Conservation (phyloP, 1,140 invertebrate genomes). For the Araneus ventricosus region DNA sequence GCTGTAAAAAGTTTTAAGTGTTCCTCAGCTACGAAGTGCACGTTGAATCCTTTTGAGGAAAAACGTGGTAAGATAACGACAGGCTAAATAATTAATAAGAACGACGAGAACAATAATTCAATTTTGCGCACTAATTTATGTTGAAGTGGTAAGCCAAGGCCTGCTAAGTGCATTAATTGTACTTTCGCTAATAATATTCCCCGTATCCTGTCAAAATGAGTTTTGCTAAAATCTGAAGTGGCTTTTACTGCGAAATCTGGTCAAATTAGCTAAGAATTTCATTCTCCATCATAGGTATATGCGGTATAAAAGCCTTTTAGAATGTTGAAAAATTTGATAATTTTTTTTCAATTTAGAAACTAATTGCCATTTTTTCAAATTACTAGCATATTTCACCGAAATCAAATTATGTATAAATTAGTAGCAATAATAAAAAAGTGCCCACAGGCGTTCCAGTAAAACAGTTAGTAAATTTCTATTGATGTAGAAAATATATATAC, state of each 20-base stretch:
- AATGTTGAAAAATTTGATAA: background rate
- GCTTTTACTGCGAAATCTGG: background rate
- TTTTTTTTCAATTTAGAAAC: too few species aligned
- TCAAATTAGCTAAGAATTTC: background rate
- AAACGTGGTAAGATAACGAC: background rate
- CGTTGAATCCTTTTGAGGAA: background rate
- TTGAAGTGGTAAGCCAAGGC: slow-evolving; percentile 31
- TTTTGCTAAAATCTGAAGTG: slow-evolving; percentile 32
- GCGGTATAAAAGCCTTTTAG: background rate
- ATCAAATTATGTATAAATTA: too few species aligned
- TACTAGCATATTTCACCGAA: too few species aligned
- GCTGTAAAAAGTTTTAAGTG: background rate
- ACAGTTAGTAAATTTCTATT: too few species aligned
- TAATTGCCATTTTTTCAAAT: too few species aligned
- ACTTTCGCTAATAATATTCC: slow-evolving; percentile 29
- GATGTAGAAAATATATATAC: too few species aligned
- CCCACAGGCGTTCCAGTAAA: too few species aligned
- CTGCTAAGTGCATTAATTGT: slow-evolving; percentile 44
- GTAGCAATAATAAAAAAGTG: too few species aligned
- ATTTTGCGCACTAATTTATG: slow-evolving; percentile 32
- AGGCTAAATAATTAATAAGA: slow-evolving; percentile 48
- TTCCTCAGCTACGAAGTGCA: background rate
- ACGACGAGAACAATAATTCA: slow-evolving; percentile 39
- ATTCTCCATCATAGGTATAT: background rate
- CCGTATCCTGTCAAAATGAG: slow-evolving; percentile 34